Evolutionary conservation across 1,140 invertebrate genomes (phyloP).

Genomic region (Pseudomyrmex dendroicus): DNA sequence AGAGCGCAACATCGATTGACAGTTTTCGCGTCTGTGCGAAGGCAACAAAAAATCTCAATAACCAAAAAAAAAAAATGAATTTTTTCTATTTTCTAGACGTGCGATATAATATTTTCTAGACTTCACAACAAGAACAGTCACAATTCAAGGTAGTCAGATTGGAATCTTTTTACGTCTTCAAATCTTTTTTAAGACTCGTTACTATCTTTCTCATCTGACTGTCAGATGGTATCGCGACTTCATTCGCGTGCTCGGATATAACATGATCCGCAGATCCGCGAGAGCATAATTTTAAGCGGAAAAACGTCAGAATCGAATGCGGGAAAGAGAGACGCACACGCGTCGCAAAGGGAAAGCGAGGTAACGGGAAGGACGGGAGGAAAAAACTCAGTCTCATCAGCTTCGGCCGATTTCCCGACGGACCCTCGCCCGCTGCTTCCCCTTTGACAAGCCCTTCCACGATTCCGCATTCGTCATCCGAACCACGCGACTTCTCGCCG

Average conservation of each 20-base stretch:
- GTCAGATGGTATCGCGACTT: background rate
- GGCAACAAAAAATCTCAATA: background rate
- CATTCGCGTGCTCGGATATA: background rate
- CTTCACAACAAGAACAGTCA: background rate
- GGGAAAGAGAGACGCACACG: constrained; percentile 13
- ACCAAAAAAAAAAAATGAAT: background rate
- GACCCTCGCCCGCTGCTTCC: constrained; percentile 50
- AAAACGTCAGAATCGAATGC: background rate
- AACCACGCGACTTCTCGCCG: constrained; percentile 17
- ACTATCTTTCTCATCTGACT: background rate
- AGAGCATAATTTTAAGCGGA: constrained; percentile 18
- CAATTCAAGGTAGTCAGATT: too few relatives aligned
- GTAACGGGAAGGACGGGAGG: background rate
- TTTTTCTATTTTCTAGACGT: too few relatives aligned
- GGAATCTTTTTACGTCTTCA: background rate
- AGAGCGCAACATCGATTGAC: background rate
- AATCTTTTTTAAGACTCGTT: constrained; percentile 1
- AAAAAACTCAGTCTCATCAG: constrained; percentile 64
- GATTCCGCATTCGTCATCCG: constrained; percentile 65
- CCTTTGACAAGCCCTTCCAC: constrained; percentile 52
- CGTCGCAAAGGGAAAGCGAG: constrained; percentile 36
- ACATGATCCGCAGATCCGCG: background rate
- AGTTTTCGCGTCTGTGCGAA: background rate
- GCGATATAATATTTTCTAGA: background rate
- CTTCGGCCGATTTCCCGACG: constrained; percentile 66